phyloP scores from a whole-genome alignment of 2,797 vertebrate genomes.

The Momotus momota region DNA sequence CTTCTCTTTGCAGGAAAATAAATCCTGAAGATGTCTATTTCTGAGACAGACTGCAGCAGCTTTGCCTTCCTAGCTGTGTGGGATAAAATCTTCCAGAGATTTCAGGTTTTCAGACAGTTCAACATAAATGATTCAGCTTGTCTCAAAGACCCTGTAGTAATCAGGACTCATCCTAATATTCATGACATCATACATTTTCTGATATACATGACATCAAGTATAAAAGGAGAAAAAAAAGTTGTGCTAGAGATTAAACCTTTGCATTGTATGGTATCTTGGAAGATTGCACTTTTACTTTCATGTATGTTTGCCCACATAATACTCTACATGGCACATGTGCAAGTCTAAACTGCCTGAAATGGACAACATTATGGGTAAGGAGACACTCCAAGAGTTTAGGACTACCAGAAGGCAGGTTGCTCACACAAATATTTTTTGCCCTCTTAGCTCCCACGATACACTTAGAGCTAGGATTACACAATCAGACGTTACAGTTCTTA shows the following conservation, averaged over 20 bases:
- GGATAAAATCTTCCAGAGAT: neutral
- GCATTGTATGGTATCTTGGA: neutral
- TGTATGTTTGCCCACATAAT: neutral
- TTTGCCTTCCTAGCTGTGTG: neutral
- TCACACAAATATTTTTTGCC: neutral
- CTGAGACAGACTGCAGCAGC: neutral
- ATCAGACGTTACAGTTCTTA: neutral
- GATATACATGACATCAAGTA: neutral
- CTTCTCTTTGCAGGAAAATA: neutral
- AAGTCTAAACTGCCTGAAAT: neutral
- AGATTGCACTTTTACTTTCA: neutral
- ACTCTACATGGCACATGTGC: neutral
- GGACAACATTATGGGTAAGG: neutral
- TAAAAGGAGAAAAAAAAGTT: neutral
- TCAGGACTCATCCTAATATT: neutral
- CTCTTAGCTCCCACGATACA: neutral
- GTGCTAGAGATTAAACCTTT: neutral
- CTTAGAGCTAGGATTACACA: neutral
- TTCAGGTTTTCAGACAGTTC: neutral
- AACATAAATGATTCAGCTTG: neutral
- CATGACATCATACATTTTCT: neutral
- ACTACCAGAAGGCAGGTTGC: neutral
- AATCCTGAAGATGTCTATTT: neutral
- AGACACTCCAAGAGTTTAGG: neutral
- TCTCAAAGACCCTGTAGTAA: neutral